Conservation (phyloP, 2,797 vertebrate genomes). For the Adrianichthys oophorus region DNA sequence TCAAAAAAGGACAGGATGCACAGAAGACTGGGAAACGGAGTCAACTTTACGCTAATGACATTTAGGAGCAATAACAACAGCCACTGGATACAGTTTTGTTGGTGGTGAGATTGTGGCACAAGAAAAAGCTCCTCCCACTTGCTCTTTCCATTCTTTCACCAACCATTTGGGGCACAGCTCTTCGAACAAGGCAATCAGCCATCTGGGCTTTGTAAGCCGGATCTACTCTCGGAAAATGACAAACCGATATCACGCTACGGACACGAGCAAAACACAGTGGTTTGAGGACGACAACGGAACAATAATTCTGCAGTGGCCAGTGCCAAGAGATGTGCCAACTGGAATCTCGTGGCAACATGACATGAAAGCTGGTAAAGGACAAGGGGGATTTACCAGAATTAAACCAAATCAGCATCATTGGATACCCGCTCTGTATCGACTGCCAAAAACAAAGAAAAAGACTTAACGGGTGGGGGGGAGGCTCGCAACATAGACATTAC, state of each 20-base stretch:
- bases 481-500: constrained; percentile 53
- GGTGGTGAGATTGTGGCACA: constrained; percentile 51
- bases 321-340: constrained; percentile 75
- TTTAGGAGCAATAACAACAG: constrained; percentile 43
- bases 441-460: constrained; percentile 69
- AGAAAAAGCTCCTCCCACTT: constrained; percentile 76
- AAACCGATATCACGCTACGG: constrained; percentile 36
- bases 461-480: constrained; percentile 68
- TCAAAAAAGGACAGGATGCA: constrained; percentile 24
- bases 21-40: constrained; percentile 6
- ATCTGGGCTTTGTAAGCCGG: constrained; percentile 71
- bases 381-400: constrained; percentile 45
- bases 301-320: constrained; percentile 37
- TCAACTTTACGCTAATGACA: constrained; percentile 35
- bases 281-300: constrained; percentile 58
- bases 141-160: constrained; percentile 63
- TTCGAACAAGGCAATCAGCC: constrained; percentile 78
- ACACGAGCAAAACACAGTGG: constrained; percentile 40
- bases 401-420: constrained; percentile 41
- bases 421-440: constrained; percentile 51
- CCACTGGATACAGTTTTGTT: constrained; percentile 71
- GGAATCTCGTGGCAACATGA: constrained; percentile 84
- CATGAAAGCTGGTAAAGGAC: constrained; percentile 73
- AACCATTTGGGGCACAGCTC: constrained; percentile 61
- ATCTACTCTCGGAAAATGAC: constrained; percentile 52